Conservation (phyloP, 1,140 invertebrate species). For the Drosophila insularis region DNA sequence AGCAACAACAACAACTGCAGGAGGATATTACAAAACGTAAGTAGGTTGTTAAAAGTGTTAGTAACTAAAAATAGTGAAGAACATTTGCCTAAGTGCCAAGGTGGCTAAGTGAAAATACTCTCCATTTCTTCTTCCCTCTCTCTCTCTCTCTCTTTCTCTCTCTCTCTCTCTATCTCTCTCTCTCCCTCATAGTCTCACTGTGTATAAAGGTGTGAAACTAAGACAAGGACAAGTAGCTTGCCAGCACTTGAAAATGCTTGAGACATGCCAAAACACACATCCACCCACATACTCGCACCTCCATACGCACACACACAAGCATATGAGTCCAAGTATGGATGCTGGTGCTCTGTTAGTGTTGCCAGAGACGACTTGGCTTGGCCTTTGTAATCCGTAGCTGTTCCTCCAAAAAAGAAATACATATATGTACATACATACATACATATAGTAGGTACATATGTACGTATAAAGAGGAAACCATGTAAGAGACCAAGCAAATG, state of each 20-base stretch:
- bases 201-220: not conserved
- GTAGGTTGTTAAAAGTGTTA: conserved; percentile 11
- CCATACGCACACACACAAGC: conserved; percentile 17
- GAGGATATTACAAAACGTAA: not conserved
- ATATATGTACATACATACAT: too few species aligned
- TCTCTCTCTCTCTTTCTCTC: not conserved
- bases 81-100: conserved; percentile 16
- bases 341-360: not conserved
- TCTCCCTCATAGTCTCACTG: not conserved
- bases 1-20: conserved; percentile 23
- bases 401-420: not conserved
- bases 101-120: not conserved
- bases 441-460: too few species aligned
- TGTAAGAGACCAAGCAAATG: conserved; percentile 24
- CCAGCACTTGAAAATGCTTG: conserved; percentile 45
- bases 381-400: conserved; percentile 1
- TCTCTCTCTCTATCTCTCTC: not conserved
- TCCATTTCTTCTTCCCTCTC: not conserved
- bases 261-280: conserved; percentile 29
- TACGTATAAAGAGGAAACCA: not conserved
- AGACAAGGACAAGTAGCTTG: conserved; percentile 54
- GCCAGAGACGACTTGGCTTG: conserved; percentile 2
- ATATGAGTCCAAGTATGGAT: not conserved
- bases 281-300: conserved; percentile 8
- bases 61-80: conserved; percentile 13